These are phyloP conservation scores for Cepphus grylle DNA, from an alignment of 2,113 vertebrate genomes.

Conservation along the genomic window DNA sequence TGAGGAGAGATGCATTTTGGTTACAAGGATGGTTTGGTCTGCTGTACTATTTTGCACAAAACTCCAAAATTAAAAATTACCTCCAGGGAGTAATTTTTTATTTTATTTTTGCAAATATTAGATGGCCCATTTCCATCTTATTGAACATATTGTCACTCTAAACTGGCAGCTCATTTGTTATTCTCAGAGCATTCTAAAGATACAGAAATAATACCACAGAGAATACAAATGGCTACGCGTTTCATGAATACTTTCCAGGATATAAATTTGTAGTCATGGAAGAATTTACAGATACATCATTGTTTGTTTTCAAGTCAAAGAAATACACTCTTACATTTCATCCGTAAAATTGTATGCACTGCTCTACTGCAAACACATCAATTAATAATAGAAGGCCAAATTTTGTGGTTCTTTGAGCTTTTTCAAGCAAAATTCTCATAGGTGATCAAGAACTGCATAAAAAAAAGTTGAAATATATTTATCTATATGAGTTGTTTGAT, in stretches of 20 bases:
- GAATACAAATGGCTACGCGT: constrained; percentile 4
- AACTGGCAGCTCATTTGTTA: constrained; percentile 64
- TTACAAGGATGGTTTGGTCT: constrained; percentile 5
- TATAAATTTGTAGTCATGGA: constrained; percentile 42
- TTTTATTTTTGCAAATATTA: constrained; percentile 50
- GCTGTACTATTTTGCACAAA: constrained; percentile 36
- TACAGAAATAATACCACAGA: constrained; percentile 19
- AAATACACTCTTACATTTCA: constrained; percentile 4
- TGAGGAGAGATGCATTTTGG: constrained; percentile 21
- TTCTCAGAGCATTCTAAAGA: constrained; percentile 51
- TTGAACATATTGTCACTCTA: constrained; percentile 60
- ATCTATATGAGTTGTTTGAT: not conserved
- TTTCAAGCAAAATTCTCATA: not conserved
- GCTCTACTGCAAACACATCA: not conserved
- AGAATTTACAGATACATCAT: constrained; percentile 37
- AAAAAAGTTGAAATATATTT: not conserved
- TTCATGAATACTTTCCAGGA: not conserved
- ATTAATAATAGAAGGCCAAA: not conserved
- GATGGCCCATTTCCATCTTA: constrained; percentile 62
- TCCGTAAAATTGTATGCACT: constrained; percentile 10
- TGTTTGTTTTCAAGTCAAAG: constrained; percentile 31
- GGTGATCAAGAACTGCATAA: not conserved
- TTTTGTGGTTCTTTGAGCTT: not conserved
- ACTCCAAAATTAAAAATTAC: constrained; percentile 67
- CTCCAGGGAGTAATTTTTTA: constrained; percentile 60